Conservation (phyloP, 2,113 vertebrate genomes). For the Tetraodon nigroviridis region DNA sequence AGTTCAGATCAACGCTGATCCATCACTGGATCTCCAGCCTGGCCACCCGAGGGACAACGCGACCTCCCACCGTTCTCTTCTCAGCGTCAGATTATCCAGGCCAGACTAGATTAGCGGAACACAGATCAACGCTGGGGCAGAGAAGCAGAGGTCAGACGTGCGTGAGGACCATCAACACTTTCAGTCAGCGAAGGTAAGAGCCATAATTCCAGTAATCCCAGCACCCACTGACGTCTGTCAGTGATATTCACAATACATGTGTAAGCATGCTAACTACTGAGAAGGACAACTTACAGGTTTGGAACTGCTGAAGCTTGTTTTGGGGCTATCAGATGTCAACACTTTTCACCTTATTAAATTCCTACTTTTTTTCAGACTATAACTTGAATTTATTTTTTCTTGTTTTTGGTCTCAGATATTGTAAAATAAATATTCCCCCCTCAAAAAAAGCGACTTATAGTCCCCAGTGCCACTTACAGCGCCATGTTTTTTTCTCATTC, state of each 20-base stretch:
- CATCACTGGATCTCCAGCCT: constrained; percentile 2
- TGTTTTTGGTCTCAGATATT: no score
- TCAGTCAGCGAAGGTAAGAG: not conserved
- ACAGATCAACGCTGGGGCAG: not conserved
- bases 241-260: not conserved
- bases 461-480: no score
- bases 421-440: no score
- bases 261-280: not conserved
- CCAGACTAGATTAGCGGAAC: not conserved
- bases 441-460: no score
- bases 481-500: no score
- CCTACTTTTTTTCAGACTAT: no score
- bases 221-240: not conserved
- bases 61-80: constrained; percentile 16
- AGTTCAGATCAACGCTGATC: constrained; percentile 14
- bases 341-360: no score
- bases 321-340: no score
- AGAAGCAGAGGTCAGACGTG: not conserved
- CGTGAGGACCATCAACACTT: not conserved
- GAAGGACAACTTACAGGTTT: no score
- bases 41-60: constrained; percentile 13
- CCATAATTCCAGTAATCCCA: not conserved
- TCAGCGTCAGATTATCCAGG: constrained; percentile 1
- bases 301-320: no score
- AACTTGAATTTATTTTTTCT: no score